Percentiles rank a stretch among this genome's conserved stretches.
Evolutionary conservation across 2,888 invertebrate genomes (phyloP).

Genomic region (Drosophila affinis): DNA sequence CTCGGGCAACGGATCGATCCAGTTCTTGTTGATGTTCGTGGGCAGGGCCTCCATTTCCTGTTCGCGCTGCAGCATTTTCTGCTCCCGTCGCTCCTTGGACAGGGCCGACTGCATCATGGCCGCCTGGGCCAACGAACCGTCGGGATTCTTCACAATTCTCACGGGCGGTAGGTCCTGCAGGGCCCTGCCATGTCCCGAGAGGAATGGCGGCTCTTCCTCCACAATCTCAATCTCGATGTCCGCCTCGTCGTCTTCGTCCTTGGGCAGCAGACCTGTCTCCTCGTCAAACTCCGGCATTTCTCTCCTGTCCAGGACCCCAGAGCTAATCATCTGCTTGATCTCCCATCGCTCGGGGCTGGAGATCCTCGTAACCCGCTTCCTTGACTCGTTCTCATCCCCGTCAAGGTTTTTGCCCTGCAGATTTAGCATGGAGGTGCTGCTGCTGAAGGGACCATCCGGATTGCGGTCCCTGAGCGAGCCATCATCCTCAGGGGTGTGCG

Average conservation of each 20-base stretch:
- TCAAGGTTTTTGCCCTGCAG: conserved; percentile 85
- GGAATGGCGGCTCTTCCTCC: conserved; percentile 99
- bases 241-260: conserved; percentile 97
- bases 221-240: conserved; percentile 99
- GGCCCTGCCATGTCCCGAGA: conserved; percentile 95
- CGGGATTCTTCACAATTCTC: conserved; percentile 98
- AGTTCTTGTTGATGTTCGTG: conserved; percentile 94
- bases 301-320: conserved; percentile 94
- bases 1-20: conserved; percentile 98
- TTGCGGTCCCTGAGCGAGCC: conserved; percentile 88
- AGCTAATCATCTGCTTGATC: conserved; percentile 98
- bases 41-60: conserved; percentile 94
- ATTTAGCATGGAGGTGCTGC: conserved; percentile 86
- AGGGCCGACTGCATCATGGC: conserved; percentile 99
- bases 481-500: conserved; percentile 87
- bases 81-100: conserved; percentile 97
- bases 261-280: conserved; percentile 94
- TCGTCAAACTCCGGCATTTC: conserved; percentile 99
- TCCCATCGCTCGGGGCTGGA: conserved; percentile 99
- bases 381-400: conserved; percentile 91
- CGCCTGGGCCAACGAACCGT: conserved; percentile 98
- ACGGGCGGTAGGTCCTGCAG: conserved; percentile 97
- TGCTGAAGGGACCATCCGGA: conserved; percentile 93
- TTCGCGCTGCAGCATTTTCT: conserved; percentile 97
- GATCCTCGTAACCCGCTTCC: conserved; percentile 94